A percentile compares a stretch with the other conserved stretches of the same genome.
phyloP scores from a whole-genome alignment of 2,113 vertebrate species.

The Neolamprologus longior region DNA sequence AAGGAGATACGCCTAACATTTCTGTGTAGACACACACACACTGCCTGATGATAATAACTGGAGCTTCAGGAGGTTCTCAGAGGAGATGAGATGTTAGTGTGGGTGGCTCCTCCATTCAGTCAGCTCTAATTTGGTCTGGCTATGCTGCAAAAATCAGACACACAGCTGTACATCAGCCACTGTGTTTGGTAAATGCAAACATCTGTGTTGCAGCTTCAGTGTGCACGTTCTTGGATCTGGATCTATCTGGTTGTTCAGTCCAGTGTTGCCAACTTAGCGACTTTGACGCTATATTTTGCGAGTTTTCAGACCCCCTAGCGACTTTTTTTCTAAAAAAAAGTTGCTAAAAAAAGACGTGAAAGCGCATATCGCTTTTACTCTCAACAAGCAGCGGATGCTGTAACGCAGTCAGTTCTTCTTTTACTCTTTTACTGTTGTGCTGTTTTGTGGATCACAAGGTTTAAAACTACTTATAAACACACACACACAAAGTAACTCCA shows the following conservation, averaged over 20 bases:
- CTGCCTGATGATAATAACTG: neutral
- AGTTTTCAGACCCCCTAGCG: neutral
- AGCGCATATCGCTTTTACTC: too few species aligned
- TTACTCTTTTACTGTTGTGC: too few species aligned
- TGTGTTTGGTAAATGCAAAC: neutral
- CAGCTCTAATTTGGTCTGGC: neutral
- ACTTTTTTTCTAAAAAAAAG: too few species aligned
- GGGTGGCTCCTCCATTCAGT: neutral
- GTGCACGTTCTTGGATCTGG: neutral
- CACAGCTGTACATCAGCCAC: neutral
- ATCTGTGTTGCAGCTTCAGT: neutral
- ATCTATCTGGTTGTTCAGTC: neutral
- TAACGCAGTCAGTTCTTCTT: too few species aligned
- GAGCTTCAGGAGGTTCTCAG: neutral
- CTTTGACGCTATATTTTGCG: too few species aligned
- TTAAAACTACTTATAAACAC: too few species aligned
- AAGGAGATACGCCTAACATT: neutral
- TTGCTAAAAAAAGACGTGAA: too few species aligned
- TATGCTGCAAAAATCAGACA: neutral
- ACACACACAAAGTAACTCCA: too few species aligned
- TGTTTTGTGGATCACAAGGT: too few species aligned
- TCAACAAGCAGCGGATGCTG: too few species aligned
- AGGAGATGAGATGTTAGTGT: neutral
- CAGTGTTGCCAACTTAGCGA: too few species aligned
- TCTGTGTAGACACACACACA: neutral